Conservation (phyloP, 1,140 invertebrate genomes). For the Augochlora pura region DNA sequence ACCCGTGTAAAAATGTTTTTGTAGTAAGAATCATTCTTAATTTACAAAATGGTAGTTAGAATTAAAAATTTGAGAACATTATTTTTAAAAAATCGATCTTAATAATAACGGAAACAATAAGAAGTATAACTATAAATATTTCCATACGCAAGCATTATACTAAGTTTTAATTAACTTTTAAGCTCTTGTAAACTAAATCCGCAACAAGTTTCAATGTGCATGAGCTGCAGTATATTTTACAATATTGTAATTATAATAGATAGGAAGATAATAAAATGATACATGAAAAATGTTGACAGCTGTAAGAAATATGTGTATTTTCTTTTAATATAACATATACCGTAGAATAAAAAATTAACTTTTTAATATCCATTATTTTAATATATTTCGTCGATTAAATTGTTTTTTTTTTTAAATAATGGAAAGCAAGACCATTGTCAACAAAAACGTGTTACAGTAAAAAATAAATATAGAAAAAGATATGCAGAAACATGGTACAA, state of each 20-base stretch:
- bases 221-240: too few species aligned
- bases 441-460: neutral
- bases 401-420: neutral
- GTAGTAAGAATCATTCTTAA: too few species aligned
- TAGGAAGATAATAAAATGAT: constrained; percentile 1
- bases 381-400: neutral
- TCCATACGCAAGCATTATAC: too few species aligned
- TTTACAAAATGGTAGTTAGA: too few species aligned
- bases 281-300: neutral
- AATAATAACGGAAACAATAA: too few species aligned
- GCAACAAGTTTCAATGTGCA: too few species aligned
- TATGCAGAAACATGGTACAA: constrained; percentile 19
- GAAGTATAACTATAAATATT: too few species aligned
- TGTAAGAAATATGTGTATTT: constrained; percentile 12
- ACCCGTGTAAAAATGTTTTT: too few species aligned
- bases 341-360: neutral
- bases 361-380: neutral
- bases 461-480: constrained; percentile 22
- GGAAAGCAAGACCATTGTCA: constrained; percentile 9
- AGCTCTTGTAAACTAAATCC: too few species aligned
- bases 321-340: constrained; percentile 25
- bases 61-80: too few species aligned
- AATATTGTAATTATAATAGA: neutral
- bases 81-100: neutral
- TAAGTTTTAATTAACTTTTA: too few species aligned